A percentile compares a stretch with the other conserved stretches of the same genome.
phyloP scores from a whole-genome alignment of 2,797 vertebrate genomes.

The Glyptemys insculpta region DNA sequence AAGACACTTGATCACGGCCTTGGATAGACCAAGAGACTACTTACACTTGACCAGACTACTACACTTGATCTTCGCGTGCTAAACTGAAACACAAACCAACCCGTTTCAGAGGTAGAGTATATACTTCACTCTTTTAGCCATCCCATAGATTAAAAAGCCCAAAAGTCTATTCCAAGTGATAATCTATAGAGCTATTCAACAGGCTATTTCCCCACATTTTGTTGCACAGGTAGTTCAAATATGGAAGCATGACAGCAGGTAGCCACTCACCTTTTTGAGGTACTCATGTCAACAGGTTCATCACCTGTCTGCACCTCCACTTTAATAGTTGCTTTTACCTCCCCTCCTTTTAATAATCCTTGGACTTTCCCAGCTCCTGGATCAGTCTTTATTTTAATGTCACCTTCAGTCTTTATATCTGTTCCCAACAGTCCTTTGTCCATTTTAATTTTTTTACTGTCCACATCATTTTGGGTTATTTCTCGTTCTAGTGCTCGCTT shows the following conservation, averaged over 20 bases:
- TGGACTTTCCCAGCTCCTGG: constrained; percentile 74
- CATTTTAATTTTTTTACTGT: constrained; percentile 91
- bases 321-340: constrained; percentile 90
- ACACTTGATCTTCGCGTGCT: too few relatives aligned
- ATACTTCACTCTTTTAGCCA: not conserved
- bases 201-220: accelerated
- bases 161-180: not conserved
- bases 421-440: constrained; percentile 82
- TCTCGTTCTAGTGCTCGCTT: constrained; percentile 94
- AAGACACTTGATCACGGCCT: too few relatives aligned
- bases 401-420: constrained; percentile 72
- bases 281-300: constrained; percentile 97
- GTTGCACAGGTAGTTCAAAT: accelerated
- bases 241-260: accelerated
- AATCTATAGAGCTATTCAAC: not conserved
- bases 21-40: too few relatives aligned
- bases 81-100: not conserved
- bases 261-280: constrained; percentile 90
- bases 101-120: accelerated
- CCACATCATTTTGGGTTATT: constrained; percentile 82
- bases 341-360: constrained; percentile 85
- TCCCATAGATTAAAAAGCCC: not conserved
- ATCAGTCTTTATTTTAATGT: constrained; percentile 77
- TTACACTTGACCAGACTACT: too few relatives aligned
- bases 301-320: constrained; percentile 91